Evolutionary conservation across 2,888 invertebrate genomes (phyloP).

Genomic region (Ischnus inquisitorius): DNA sequence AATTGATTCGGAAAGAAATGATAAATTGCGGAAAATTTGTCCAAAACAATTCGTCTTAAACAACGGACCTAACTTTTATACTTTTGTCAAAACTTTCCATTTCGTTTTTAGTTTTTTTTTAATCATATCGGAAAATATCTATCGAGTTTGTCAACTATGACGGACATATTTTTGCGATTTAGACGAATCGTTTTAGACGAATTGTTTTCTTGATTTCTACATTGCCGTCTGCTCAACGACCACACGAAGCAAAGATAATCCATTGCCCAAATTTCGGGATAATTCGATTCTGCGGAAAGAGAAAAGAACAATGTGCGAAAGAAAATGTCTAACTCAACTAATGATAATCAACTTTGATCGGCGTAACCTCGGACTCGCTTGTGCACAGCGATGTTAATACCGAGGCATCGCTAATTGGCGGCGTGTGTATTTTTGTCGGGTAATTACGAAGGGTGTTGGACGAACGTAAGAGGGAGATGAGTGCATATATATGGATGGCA

Average conservation of each 20-base stretch:
- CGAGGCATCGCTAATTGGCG: conserved; percentile 65
- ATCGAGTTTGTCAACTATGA: too few species aligned
- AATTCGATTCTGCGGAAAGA: neutral
- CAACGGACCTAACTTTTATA: too few species aligned
- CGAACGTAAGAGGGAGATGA: conserved; percentile 40
- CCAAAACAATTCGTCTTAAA: too few species aligned
- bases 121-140: too few species aligned
- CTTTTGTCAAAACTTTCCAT: too few species aligned
- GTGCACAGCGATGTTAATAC: conserved; percentile 13
- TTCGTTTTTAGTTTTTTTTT: too few species aligned
- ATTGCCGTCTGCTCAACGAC: too few species aligned
- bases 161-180: too few species aligned
- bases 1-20: neutral
- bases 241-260: too few species aligned
- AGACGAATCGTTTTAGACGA: too few species aligned
- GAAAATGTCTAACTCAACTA: neutral
- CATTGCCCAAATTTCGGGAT: neutral
- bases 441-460: conserved; percentile 66
- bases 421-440: conserved; percentile 55
- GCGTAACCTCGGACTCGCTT: conserved; percentile 41
- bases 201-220: too few species aligned
- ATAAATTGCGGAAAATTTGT: too few species aligned
- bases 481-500: neutral
- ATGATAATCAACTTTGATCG: conserved; percentile 18
- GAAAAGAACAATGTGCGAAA: neutral